Evolutionary conservation across 2,113 vertebrate genomes (phyloP), one percentile per base, ranked within the genome.

Genomic region (Sterrhoptilus dennistouni): DNA sequence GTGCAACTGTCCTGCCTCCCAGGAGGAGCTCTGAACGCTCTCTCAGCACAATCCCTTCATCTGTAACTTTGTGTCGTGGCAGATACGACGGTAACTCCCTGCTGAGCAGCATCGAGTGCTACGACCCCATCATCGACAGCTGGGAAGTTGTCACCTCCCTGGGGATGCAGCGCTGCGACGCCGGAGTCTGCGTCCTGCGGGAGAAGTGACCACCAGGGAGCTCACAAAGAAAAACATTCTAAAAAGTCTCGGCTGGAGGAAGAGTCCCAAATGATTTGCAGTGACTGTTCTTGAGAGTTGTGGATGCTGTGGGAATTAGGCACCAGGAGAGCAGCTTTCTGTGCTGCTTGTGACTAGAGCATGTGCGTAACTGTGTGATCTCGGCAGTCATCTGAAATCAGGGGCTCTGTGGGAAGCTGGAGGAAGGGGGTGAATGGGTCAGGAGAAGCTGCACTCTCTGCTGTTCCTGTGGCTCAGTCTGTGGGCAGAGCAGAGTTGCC

Each of bases 131-230:
- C 80, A 98, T 99, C n/a, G 99, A 99, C 98, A 99, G 95, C 95
- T 99, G 99, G 99, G 99, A 99, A 96, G 99, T 99, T 24, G 99
- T 99, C 33, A 99, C 99, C 13, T 99, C 99, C 47, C 99, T 99
- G 98, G 99, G 99, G 28, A 99, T 99, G 38, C 99, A 99, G 96
- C 99, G 99, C 59, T 99, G 99, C 31, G 99, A 99, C 12, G 99
- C 99, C 0, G 99, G 99, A 3, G 99, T 99, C 89, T 99, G 99
- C 25, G 99, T 99, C 33, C 98, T 99, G 5, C 98, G 99, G 78
- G 99, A 99, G 96, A 99, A 99, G 97, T 99, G 98, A 99, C 22
- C 63, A 1, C 44, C 63, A 75, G 54, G 50, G 74, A n/a, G 2
- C 64, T 65, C 28, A 6, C 29, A 47, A n/a, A 81, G 78, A 64